Percentiles rank a stretch among this genome's conserved stretches.
Conservation (phyloP, 2,888 invertebrate genomes). For the Cremastinae sp. region DNA sequence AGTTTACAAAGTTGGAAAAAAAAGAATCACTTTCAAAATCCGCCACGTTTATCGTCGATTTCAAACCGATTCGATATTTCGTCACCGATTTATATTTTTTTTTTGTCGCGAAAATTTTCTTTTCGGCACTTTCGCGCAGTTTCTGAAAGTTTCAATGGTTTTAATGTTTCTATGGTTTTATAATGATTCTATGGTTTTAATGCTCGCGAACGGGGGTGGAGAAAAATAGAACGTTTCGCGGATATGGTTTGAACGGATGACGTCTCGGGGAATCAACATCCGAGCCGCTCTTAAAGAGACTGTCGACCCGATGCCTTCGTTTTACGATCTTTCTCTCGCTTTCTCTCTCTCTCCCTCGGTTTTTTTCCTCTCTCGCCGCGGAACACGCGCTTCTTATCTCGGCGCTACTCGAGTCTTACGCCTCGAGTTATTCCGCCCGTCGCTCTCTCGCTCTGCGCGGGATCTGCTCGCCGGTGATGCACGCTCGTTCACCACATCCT, state of each 20-base stretch:
- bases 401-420: constrained; percentile 65
- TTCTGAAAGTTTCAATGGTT: too few species aligned
- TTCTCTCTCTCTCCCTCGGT: too few species aligned
- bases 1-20: too few species aligned
- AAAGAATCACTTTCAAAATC: too few species aligned
- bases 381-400: constrained; percentile 62
- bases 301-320: constrained; percentile 59
- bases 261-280: constrained; percentile 47
- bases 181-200: constrained; percentile 1
- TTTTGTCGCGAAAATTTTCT: too few species aligned
- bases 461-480: too few species aligned
- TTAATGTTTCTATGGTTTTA: too few species aligned
- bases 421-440: constrained; percentile 61
- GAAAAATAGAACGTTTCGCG: constrained; percentile 26
- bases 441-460: not conserved
- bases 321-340: constrained; percentile 58
- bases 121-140: too few species aligned
- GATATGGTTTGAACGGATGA: constrained; percentile 35
- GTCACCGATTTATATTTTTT: too few species aligned
- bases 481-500: constrained; percentile 57
- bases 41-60: too few species aligned
- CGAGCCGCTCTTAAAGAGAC: constrained; percentile 56
- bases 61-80: too few species aligned
- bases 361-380: constrained; percentile 41
- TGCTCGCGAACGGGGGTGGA: constrained; percentile 7